Evolutionary conservation across 2,888 invertebrate genomes (phyloP), one percentile per base, ranked within the genome.

Genomic region (Drosophila colorata): DNA sequence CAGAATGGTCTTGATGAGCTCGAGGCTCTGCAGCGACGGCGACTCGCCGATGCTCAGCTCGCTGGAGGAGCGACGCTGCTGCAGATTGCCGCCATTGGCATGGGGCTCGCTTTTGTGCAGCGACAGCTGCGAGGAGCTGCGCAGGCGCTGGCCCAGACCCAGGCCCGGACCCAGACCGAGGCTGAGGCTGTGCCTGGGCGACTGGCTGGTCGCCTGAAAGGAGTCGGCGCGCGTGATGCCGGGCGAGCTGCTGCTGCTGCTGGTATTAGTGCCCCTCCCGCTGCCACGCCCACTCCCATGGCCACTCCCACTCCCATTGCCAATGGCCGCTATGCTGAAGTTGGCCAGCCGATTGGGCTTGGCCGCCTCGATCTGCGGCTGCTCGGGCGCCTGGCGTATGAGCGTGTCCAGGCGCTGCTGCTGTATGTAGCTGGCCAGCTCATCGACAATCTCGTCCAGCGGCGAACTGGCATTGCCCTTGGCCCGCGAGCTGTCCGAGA

Each of bases 21-120:
- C 91, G 16, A 92, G 77, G 55, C 92, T 92, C 65, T 92, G 92
- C 14, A 92, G 78, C 2, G 92, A 91, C 0, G 92, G 92, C 1
- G 92, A 91, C 55, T 92, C 92, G 0, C 89, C 91, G 61, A 92
- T 92, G 74, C 92, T 92, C 9, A 92, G 69, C 69, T 92, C 92
- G 61, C 92, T 92, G 16, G 92, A 91, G 1, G 92, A 92, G 56
- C 91, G 90, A 8, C 91, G 79, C 23, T 86, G 81, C 31, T 81
- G 86, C 33, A 89, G 60, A 23, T 4, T 13, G 33, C 74, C 73
- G 2, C 38, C 59, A 2, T 43, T 53, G 2, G 72, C 74, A 25
- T 73, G 82, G 46, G 80, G 79, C 3, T 90, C 88, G 13, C 90
- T 63, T 51, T 90, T 86, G 13, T 84, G 82, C 2, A 92, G 75